These are phyloP conservation scores for Vanessa tameamea DNA, from an alignment of 1,140 invertebrate species.

Conservation along the genomic window DNA sequence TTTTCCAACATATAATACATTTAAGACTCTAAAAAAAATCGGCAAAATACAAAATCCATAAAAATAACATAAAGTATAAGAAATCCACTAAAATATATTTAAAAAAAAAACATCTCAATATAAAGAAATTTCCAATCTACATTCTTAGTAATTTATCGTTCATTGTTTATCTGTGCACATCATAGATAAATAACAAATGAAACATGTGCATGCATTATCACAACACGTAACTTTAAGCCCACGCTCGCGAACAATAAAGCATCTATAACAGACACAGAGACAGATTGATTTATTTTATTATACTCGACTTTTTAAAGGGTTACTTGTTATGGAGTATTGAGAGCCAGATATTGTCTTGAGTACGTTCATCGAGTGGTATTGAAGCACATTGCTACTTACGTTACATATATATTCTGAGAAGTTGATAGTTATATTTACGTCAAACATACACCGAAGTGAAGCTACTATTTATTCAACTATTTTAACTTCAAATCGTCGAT, in stretches of 20 bases:
- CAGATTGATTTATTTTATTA: constrained; percentile 51
- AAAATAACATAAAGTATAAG: background rate
- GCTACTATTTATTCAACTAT: too few relatives aligned
- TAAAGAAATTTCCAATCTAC: background rate
- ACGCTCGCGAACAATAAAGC: constrained; percentile 46
- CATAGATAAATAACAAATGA: constrained; percentile 41
- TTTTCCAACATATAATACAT: too few relatives aligned
- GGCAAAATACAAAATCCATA: too few relatives aligned
- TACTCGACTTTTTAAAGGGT: constrained; percentile 32
- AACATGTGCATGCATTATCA: constrained; percentile 40
- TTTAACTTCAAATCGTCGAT: too few relatives aligned
- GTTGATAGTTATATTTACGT: too few relatives aligned
- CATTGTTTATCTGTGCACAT: constrained; percentile 29
- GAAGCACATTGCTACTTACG: constrained; percentile 31
- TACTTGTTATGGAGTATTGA: constrained; percentile 17
- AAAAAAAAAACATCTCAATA: background rate
- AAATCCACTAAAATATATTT: background rate
- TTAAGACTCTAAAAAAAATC: too few relatives aligned
- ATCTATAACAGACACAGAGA: constrained; percentile 12
- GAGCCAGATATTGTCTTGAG: constrained; percentile 20
- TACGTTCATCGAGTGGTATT: constrained; percentile 23
- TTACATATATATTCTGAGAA: too few relatives aligned
- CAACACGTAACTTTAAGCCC: constrained; percentile 41
- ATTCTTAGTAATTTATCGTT: constrained; percentile 9
- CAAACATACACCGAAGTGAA: too few relatives aligned